Evolutionary conservation across 2,113 vertebrate genomes (phyloP).

Genomic region (Anolis sagrei): DNA sequence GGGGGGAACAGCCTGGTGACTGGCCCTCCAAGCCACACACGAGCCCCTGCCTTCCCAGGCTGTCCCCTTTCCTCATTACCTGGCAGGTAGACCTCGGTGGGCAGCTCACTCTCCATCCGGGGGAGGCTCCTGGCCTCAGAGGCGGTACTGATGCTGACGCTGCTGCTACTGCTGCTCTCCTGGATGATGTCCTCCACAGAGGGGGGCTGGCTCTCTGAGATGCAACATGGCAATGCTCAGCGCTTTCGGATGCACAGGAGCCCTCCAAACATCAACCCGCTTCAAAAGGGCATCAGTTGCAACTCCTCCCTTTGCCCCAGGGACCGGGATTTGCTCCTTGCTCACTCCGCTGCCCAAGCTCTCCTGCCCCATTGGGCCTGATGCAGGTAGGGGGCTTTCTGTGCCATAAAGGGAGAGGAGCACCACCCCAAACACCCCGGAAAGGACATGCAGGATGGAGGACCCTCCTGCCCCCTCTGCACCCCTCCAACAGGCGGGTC

Average conservation of each 20-base stretch:
- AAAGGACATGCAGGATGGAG: too few relatives aligned
- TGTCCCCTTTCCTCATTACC: conserved; percentile 65
- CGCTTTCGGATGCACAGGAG: too few relatives aligned
- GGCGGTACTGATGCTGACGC: not conserved
- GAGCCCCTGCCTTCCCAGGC: not conserved
- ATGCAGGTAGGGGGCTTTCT: too few relatives aligned
- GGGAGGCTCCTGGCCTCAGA: conserved; percentile 82
- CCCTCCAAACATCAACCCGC: fast-evolving
- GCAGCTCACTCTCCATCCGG: conserved; percentile 78
- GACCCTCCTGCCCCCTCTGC: too few relatives aligned
- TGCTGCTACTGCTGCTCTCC: conserved; percentile 75
- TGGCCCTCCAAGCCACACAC: not conserved
- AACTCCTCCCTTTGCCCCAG: too few relatives aligned
- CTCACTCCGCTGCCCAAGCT: too few relatives aligned
- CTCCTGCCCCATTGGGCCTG: too few relatives aligned
- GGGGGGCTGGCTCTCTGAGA: conserved; percentile 80
- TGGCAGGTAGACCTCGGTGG: conserved; percentile 83
- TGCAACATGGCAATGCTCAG: not conserved
- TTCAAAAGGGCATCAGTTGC: too few relatives aligned
- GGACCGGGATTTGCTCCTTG: too few relatives aligned
- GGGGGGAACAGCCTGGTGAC: too few relatives aligned
- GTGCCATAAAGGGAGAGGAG: too few relatives aligned
- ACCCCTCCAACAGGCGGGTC: not conserved
- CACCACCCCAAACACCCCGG: not conserved
- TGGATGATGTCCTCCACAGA: conserved; percentile 84